Conservation (phyloP, 2,113 vertebrate genomes). For the Seriola quinqueradiata region DNA sequence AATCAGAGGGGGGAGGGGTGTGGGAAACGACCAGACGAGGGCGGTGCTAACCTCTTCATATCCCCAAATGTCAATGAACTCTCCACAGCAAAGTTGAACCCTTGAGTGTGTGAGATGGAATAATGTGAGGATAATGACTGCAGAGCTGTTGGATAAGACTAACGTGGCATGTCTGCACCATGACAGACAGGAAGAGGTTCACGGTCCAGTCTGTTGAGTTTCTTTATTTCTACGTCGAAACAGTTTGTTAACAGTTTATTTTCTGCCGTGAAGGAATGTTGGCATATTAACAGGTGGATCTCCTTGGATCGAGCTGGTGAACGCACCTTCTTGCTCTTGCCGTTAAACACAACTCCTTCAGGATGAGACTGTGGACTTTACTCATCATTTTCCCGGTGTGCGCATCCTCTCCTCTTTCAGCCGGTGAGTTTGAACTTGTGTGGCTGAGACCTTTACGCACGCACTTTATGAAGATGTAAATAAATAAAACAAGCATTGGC, state of each 20-base stretch:
- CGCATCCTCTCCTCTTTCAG: slow-evolving; percentile 56
- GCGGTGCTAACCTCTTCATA: slow-evolving; percentile 63
- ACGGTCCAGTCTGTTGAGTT: not conserved
- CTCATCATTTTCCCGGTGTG: slow-evolving; percentile 61
- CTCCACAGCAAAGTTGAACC: slow-evolving; percentile 27
- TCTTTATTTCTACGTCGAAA: not conserved
- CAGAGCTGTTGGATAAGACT: not conserved
- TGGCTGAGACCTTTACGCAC: not conserved
- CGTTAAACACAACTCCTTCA: slow-evolving; percentile 10
- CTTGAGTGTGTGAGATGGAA: slow-evolving; percentile 37
- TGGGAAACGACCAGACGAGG: slow-evolving; percentile 45
- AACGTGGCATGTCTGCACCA: slow-evolving; percentile 3
- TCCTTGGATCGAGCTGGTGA: slow-evolving; percentile 1
- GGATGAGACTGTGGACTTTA: slow-evolving; percentile 68
- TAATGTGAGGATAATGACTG: slow-evolving; percentile 22
- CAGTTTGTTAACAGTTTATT: not conserved
- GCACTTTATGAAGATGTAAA: not conserved
- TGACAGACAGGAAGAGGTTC: not conserved
- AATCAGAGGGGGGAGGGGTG: slow-evolving; percentile 46
- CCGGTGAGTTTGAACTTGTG: slow-evolving; percentile 65
- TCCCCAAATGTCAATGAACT: slow-evolving; percentile 70
- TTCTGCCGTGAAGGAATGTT: not conserved
- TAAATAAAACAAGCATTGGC: not conserved
- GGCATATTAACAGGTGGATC: slow-evolving; percentile 2
- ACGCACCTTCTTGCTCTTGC: not conserved